These are phyloP conservation scores for Leptinotarsa tumamoca DNA, from an alignment of 2,888 invertebrate genomes.

Conservation along the genomic window DNA sequence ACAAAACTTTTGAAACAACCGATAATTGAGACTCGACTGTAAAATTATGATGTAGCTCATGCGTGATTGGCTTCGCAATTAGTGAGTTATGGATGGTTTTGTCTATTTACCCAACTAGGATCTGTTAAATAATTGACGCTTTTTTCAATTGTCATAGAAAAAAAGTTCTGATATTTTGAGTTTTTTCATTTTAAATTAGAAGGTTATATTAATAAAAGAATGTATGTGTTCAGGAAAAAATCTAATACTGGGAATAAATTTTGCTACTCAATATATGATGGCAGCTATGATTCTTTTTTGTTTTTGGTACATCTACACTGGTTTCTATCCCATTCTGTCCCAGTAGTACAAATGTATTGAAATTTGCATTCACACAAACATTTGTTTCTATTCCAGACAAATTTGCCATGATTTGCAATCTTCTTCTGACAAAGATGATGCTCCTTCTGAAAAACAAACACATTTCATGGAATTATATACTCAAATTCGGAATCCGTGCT, in stretches of 20 bases:
- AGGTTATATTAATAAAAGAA: background rate
- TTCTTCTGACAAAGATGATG: slow-evolving; percentile 28
- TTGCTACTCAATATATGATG: background rate
- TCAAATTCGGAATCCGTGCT: no score
- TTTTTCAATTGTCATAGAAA: no score
- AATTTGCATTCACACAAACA: slow-evolving; percentile 37
- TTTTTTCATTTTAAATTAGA: background rate
- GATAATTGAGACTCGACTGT: no score
- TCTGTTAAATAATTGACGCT: no score
- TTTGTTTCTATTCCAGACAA: slow-evolving; percentile 33
- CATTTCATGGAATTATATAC: background rate
- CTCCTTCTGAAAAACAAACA: slow-evolving; percentile 32
- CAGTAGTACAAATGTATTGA: slow-evolving; percentile 37
- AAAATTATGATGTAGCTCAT: no score
- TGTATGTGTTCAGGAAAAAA: background rate
- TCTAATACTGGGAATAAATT: background rate
- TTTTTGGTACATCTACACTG: slow-evolving; percentile 35
- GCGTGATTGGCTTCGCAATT: no score
- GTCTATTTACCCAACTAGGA: no score
- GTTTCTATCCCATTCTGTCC: slow-evolving; percentile 36
- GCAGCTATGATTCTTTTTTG: background rate
- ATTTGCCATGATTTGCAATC: slow-evolving; percentile 28
- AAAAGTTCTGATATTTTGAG: no score
- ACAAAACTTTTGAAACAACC: no score
- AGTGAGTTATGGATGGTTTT: no score